A percentile compares a stretch with the other conserved stretches of the same genome.
Conservation (phyloP, 64 coral and sea anemone species). For the Montipora capricornis region DNA sequence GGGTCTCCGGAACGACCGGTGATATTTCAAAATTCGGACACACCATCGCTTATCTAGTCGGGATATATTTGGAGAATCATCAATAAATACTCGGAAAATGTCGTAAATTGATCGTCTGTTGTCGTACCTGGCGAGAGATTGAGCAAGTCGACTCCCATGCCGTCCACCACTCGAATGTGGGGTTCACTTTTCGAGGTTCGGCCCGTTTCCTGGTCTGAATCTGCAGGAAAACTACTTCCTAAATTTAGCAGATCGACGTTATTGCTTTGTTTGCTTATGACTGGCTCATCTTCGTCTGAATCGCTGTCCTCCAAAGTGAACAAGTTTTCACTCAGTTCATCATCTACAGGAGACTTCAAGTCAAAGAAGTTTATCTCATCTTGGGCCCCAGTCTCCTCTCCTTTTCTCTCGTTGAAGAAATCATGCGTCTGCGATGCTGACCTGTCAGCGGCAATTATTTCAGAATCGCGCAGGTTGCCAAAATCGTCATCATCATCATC, state of each 20-base stretch:
- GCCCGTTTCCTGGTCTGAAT: background rate
- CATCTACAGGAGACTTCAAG: constrained; percentile 49
- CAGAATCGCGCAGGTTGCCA: constrained; percentile 26
- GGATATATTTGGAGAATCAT: background rate
- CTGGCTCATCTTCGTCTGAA: constrained; percentile 23
- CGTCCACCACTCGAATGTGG: background rate
- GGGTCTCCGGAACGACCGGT: too few relatives aligned
- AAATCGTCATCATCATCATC: constrained; percentile 84
- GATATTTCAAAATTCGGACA: too few relatives aligned
- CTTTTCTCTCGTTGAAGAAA: constrained; percentile 64
- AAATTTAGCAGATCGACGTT: constrained; percentile 55
- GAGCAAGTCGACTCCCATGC: constrained; percentile 80
- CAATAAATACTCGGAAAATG: background rate
- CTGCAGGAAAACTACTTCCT: background rate
- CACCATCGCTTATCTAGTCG: background rate
- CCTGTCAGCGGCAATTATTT: background rate
- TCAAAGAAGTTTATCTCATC: constrained; percentile 83
- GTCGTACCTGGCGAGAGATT: constrained; percentile 60
- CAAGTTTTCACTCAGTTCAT: constrained; percentile 9
- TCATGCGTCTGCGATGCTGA: constrained; percentile 4
- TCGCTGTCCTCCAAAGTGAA: constrained; percentile 30
- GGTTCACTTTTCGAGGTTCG: background rate
- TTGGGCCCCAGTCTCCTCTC: background rate
- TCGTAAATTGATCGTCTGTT: background rate
- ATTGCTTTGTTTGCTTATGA: background rate